Conservation (phyloP, 2,797 vertebrate species). For the Mycteria americana region DNA sequence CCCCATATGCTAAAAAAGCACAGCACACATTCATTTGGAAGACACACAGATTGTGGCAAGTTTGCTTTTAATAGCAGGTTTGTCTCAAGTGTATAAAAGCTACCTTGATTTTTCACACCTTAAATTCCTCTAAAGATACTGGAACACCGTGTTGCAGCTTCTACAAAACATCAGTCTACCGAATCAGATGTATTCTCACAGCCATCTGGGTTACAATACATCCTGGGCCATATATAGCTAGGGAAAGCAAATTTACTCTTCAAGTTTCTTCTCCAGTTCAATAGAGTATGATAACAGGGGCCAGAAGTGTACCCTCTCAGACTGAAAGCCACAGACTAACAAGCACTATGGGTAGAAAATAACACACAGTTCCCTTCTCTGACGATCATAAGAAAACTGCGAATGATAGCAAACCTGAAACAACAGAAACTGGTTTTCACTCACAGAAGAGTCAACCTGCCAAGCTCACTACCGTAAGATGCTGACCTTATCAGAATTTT, state of each 20-base stretch:
- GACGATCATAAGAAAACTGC: neutral
- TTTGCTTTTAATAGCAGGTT: neutral
- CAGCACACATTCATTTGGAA: neutral
- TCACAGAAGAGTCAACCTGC: neutral
- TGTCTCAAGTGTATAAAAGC: neutral
- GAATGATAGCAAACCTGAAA: neutral
- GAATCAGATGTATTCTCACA: neutral
- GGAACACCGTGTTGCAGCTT: neutral
- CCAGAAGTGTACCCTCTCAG: neutral
- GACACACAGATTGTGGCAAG: neutral
- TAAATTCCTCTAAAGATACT: neutral
- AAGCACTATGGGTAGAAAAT: neutral
- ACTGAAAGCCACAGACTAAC: neutral
- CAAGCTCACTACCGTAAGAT: neutral
- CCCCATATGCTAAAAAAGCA: neutral
- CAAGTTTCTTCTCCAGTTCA: neutral
- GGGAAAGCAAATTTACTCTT: neutral
- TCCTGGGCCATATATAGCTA: rapidly evolving
- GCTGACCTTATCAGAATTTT: neutral
- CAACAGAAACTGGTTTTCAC: neutral
- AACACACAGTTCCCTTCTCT: neutral
- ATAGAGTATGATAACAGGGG: neutral
- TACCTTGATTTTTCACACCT: neutral
- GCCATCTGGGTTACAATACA: neutral
- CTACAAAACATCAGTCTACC: neutral